Base-by-base conservation (phyloP, 2,797 vertebrate species). In the Sebastes reedi region DNA sequence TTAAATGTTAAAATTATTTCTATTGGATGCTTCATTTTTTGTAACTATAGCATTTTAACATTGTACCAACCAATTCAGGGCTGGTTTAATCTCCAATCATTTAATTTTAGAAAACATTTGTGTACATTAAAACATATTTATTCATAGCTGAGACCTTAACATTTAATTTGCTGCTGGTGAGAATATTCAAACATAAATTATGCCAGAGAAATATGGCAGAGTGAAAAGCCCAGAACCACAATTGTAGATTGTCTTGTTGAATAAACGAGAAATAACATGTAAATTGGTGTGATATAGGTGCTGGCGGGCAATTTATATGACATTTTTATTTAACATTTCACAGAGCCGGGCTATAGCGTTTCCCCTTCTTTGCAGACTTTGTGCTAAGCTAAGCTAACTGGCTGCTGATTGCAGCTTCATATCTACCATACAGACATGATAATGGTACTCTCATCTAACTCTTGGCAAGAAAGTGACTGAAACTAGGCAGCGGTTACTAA, bases 11-110 rank as follows among this genome's bases (percentile, higher is more conserved):
- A 0, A 14, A 42, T 42, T 42, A 14, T 42, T 42, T 42, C 39
- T 42, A 42, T 42, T 1, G 39, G 2, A 0, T 16, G 39, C 39
- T 6, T 42, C 0, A 42, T 42, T 42, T 42, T 42, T 1, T 42
- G 14, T 16, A 42, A 42, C 39, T 42, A 42, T 42, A 0, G 39
- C 39, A 42, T 42, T 42, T 42, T 42, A 42, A 42, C 39, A 39
- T 39, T 39, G 36, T 39, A 0, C 36, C 36, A 36, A 39, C 36
- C 36, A 39, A 39, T 39, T 14, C 36, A 39, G 5, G 13, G 36
- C 0, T 14, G 36, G 36, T 42, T 42, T 42, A 42, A 42, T 42
- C 39, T 16, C 6, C 0, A 42, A 42, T 42, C 39, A 16, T 0
- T 0, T 42, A 42, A 16, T 42, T 42, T 42, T 16, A 42, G 39